Evolutionary conservation across 2,113 vertebrate genomes (phyloP), one percentile per base, ranked within the genome.

Genomic region (Pterophyllum scalare): DNA sequence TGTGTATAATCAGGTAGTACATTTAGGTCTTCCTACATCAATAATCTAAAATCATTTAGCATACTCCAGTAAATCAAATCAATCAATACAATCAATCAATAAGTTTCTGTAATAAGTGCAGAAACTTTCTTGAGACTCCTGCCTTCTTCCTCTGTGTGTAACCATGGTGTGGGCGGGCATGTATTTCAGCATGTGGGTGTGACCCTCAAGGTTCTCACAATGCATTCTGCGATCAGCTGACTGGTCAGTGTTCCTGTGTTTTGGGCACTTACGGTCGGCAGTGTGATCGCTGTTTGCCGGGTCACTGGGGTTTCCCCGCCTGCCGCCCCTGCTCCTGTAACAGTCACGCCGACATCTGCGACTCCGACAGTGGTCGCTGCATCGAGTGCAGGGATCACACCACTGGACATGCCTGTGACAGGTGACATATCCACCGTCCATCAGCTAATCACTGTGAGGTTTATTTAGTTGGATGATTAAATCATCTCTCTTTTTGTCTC

Each of bases 321-420:
- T 99, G 98, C 88, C 96, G 96, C 46, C 96, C 95, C 64, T 99
- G 98, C 93, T 90, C 95, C 38, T 99, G 98, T 81, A 99, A 99
- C 0, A 97, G 98, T 52, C 98, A 99, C 0, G 80, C 96, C 0
- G 97, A 98, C 0, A 91, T 96, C 83, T 99, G 98, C 3, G 95
- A 97, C 87, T 60, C 95, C 0, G 89, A 91, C 83, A 97, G 93
- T 0, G 98, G 98, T 2, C 94, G 95, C 86, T 99, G 98, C 87
- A 83, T 96, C 56, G 74, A 88, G 91, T 99, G 98, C 90, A 94
- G 95, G 61, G 97, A 98, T 87, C 96, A 97, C 82, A 98, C 95
- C 2, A 89, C 92, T 0, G 98, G 98, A 4, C 96, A 96, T 86
- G 95, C 93, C 95, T 99, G 98, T 6, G 97, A 99, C 84, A 97